These are phyloP conservation scores for Phyllotreta striolata DNA, from an alignment of 2,888 invertebrate genomes.

Conservation along the genomic window DNA sequence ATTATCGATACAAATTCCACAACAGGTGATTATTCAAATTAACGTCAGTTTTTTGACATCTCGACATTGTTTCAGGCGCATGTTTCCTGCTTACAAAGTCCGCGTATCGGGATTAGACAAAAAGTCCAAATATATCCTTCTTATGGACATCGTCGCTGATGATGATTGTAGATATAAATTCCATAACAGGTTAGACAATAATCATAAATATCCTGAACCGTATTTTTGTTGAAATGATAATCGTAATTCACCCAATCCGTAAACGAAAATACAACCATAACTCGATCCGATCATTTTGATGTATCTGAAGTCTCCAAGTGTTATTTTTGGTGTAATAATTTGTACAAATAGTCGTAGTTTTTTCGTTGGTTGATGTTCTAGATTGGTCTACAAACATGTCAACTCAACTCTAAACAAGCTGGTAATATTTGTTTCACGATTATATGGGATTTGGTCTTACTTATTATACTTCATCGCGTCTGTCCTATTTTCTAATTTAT, in stretches of 20 bases:
- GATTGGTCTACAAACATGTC: too few relatives aligned
- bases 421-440: too few relatives aligned
- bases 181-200: conserved; percentile 81
- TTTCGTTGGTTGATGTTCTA: too few relatives aligned
- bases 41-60: conserved; percentile 38
- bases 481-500: neutral
- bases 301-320: neutral
- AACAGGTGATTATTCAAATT: conserved; percentile 73
- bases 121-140: conserved; percentile 96
- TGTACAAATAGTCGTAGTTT: too few relatives aligned
- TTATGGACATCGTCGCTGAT: conserved; percentile 97
- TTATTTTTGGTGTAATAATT: neutral
- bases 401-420: too few relatives aligned
- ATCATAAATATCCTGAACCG: conserved; percentile 32
- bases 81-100: conserved; percentile 98
- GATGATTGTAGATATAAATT: conserved; percentile 96
- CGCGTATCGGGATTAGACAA: conserved; percentile 96
- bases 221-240: conserved; percentile 33
- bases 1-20: conserved; percentile 98
- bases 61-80: conserved; percentile 80
- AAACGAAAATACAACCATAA: conserved; percentile 33
- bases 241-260: conserved; percentile 45
- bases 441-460: too few relatives aligned
- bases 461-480: too few relatives aligned
- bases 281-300: neutral